These are phyloP conservation scores for Lithophane ornitopus DNA, from an alignment of 2,888 invertebrate species.

Conservation along the genomic window DNA sequence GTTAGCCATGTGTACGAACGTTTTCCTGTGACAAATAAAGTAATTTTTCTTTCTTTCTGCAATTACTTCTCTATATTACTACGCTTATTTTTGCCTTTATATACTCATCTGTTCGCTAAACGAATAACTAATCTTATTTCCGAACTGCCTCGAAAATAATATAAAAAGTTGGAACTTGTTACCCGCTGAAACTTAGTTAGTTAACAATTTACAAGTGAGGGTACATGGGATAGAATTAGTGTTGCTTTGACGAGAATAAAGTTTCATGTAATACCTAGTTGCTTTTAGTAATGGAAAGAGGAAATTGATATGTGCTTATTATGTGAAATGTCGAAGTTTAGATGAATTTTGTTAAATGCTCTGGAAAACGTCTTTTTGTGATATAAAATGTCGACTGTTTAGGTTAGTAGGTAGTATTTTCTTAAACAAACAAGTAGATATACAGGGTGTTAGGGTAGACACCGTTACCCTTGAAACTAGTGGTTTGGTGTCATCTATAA, in stretches of 20 bases:
- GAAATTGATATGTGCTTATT: neutral
- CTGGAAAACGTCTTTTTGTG: neutral
- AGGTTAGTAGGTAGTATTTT: neutral
- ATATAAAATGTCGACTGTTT: neutral
- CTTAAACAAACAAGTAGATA: too few species aligned
- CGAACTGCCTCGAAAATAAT: constrained; percentile 41
- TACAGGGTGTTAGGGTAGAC: too few species aligned
- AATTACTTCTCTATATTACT: too few species aligned
- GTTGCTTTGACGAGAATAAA: constrained; percentile 15
- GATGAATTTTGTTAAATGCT: too few species aligned
- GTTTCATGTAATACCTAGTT: neutral
- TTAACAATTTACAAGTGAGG: constrained; percentile 41
- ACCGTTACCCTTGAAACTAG: too few species aligned
- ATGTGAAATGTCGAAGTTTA: neutral
- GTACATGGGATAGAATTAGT: constrained; percentile 11
- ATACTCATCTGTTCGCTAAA: constrained; percentile 19
- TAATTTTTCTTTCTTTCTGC: too few species aligned
- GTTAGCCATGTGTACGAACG: too few species aligned
- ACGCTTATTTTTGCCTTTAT: too few species aligned
- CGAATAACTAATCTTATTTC: constrained; percentile 23
- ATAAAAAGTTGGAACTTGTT: constrained; percentile 37
- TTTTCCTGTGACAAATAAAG: too few species aligned
- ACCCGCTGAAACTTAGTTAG: constrained; percentile 30
- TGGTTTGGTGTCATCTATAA: too few species aligned
- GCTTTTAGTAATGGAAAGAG: neutral